phyloP scores from a whole-genome alignment of 2,888 invertebrate genomes.

The Andrena bucephala region DNA sequence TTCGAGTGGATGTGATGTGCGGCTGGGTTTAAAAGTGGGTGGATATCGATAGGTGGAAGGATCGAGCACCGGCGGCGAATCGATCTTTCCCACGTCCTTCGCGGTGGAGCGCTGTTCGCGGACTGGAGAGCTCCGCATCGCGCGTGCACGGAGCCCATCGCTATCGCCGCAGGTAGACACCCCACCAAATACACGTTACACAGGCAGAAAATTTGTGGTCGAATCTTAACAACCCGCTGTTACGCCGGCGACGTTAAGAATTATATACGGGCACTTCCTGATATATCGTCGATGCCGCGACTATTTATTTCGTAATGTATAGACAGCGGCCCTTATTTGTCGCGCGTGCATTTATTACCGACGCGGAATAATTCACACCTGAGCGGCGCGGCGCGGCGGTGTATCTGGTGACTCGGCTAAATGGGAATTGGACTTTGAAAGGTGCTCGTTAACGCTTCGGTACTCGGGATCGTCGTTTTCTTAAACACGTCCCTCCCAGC shows the following conservation, averaged over 20 bases:
- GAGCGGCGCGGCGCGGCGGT: conserved; percentile 22
- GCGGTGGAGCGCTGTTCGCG: conserved; percentile 82
- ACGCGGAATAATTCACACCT: conserved; percentile 49
- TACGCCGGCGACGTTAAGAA: conserved; percentile 48
- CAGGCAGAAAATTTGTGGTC: conserved; percentile 70
- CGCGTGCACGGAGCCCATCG: conserved; percentile 76
- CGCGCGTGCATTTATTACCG: conserved; percentile 27
- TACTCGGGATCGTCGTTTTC: background rate
- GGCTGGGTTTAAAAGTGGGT: too few species aligned
- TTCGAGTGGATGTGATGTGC: background rate
- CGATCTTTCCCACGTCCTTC: conserved; percentile 79
- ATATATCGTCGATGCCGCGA: conserved; percentile 42
- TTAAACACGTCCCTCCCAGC: background rate
- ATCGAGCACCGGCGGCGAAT: conserved; percentile 61
- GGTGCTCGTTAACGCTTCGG: conserved; percentile 28
- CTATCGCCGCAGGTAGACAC: conserved; percentile 78
- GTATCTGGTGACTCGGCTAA: background rate
- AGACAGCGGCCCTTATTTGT: conserved; percentile 55
- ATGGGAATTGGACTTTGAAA: conserved; percentile 33
- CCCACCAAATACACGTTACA: conserved; percentile 75
- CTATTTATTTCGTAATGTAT: conserved; percentile 55
- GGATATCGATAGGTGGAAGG: conserved; percentile 1
- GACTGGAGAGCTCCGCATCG: conserved; percentile 79
- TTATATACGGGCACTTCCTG: conserved; percentile 48
- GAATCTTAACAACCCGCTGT: conserved; percentile 69